These are phyloP conservation scores for Drosophila fungiperda DNA, from an alignment of 2,888 invertebrate species.

Conservation along the genomic window DNA sequence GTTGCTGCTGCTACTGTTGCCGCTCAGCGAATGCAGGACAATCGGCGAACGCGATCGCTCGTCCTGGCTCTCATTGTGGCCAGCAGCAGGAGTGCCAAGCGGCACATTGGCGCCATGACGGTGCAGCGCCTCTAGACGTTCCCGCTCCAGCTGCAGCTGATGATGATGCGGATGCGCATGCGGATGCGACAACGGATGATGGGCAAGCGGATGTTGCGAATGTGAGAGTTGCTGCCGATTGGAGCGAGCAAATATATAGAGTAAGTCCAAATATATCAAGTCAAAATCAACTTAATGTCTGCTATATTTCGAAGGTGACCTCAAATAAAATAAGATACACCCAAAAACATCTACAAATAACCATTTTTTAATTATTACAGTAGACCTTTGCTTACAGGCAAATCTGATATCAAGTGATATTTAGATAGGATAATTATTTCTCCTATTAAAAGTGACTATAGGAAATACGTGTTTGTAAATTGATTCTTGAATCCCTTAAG, in stretches of 20 bases:
- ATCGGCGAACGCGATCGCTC: slow-evolving; percentile 85
- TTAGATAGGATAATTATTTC: neutral
- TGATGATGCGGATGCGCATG: slow-evolving; percentile 73
- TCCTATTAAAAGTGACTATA: neutral
- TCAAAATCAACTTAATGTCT: neutral
- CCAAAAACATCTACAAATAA: neutral
- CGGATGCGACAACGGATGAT: slow-evolving; percentile 47
- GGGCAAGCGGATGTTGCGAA: slow-evolving; percentile 52
- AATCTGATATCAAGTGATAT: neutral
- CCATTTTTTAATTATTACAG: neutral
- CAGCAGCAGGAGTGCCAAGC: slow-evolving; percentile 30
- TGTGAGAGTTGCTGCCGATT: slow-evolving; percentile 46
- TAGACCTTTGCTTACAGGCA: neutral
- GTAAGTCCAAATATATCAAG: neutral
- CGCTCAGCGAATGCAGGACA: slow-evolving; percentile 55
- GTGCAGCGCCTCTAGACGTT: slow-evolving; percentile 72
- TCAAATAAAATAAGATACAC: neutral
- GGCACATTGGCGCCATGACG: slow-evolving; percentile 59
- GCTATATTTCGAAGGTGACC: neutral
- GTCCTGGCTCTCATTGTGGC: slow-evolving; percentile 67
- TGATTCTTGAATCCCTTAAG: neutral
- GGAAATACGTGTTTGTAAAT: neutral
- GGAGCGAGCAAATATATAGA: neutral
- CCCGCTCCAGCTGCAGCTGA: slow-evolving; percentile 73
- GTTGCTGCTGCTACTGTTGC: slow-evolving; percentile 18